phyloP scores from a whole-genome alignment of 2,888 invertebrate species.

The Conops quadrifasciatus region DNA sequence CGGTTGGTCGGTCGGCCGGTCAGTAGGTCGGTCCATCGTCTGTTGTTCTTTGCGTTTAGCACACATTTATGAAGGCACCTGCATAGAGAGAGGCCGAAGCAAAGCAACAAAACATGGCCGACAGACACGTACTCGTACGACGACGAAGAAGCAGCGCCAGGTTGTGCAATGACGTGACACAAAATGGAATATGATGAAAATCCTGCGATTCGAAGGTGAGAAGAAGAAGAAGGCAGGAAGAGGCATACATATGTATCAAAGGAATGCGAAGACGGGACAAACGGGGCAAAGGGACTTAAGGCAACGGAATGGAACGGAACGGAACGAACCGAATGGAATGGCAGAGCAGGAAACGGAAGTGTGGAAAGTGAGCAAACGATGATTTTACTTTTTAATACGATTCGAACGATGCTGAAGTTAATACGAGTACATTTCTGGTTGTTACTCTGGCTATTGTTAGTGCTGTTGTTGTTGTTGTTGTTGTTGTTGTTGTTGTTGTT shows the following conservation, averaged over 20 bases:
- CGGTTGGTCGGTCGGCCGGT: not conserved
- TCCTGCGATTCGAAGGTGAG: not conserved
- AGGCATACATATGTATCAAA: not conserved
- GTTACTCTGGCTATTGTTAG: not conserved
- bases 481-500: not conserved
- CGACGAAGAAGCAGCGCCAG: not conserved
- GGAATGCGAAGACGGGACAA: no score
- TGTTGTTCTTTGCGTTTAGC: constrained; percentile 19
- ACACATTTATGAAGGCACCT: constrained; percentile 20
- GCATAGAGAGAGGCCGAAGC: not conserved
- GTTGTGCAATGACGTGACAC: not conserved
- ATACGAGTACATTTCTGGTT: not conserved
- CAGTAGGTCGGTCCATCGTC: not conserved
- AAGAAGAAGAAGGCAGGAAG: not conserved
- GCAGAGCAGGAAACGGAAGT: not conserved
- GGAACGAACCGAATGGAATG: not conserved
- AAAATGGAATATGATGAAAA: not conserved
- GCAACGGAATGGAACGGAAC: not conserved
- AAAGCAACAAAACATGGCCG: constrained; percentile 13
- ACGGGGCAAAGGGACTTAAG: not conserved
- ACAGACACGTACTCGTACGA: not conserved
- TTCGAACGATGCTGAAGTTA: not conserved
- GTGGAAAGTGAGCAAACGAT: constrained; percentile 12
- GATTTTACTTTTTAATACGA: constrained; percentile 34
- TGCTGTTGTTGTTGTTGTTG: not conserved